Base-by-base conservation (phyloP, 2,797 vertebrate genomes). In the Hippoglossus hippoglossus region DNA sequence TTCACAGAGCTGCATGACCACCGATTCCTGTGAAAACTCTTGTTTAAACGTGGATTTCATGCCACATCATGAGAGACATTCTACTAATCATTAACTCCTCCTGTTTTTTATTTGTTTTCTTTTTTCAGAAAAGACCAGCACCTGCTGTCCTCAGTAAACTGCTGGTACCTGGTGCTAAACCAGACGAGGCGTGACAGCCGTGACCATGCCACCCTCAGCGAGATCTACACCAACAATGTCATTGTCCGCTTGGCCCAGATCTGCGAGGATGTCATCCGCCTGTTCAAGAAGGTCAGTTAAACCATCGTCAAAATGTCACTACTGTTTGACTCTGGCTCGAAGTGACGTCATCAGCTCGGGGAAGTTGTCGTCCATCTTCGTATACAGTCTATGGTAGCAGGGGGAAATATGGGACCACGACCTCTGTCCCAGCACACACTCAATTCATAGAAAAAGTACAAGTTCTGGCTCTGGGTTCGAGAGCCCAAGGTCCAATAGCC, bases 171-270 rank as follows among this genome's bases (percentile, higher is more conserved):
- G 91, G 94, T 99, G n/a, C 92, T 99, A 87, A 97, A 97, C 22
- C 98, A 99, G 93, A 99, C 97, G 0, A 94, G 98, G 3, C 93
- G 97, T 5, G 98, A 99, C 89, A 99, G 98, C 91, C 94, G 96
- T 1, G 98, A 99, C 86, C 97, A 99, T 0, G 97, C 98, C 86
- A 98, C 97, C 2, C 95, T 99, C 66, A 97, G 97, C 0, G 98
- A 99, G 93, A 96, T 99, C 94, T 99, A 99, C 93, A 97, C 94
- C 90, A 99, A 98, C 94, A 99, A 99, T 16, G 96, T 99, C 87
- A 99, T 98, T 0, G 94, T 98, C 1, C 96, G 98, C 53, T 94
- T 99, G 77, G 95, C 97, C 0, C 98, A 99, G 92, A 97, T 99
- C 95, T 96, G 96, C 0, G 98, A 99, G 77, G 98, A 99, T 66